Conservation (phyloP, 1,140 invertebrate species). For the Hetaerina americana region DNA sequence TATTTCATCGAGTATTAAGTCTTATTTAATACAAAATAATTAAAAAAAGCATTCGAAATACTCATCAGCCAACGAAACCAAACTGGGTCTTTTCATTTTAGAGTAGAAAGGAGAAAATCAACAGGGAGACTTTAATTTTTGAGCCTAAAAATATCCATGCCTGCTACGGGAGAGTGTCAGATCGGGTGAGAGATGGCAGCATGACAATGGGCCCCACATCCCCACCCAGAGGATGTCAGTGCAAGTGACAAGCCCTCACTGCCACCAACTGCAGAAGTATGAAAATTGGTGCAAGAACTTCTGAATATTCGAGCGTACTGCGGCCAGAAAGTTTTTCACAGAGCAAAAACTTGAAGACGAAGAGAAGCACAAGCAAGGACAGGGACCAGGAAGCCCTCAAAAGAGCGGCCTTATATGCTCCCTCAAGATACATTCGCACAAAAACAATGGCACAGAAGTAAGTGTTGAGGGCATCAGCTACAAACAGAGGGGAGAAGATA, state of each 20-base stretch:
- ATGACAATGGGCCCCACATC: neutral
- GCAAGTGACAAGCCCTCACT: constrained; percentile 78
- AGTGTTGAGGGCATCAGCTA: constrained; percentile 78
- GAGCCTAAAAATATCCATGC: too few species aligned
- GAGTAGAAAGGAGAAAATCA: too few species aligned
- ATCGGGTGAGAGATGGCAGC: neutral
- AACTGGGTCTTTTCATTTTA: too few species aligned
- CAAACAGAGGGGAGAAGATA: constrained; percentile 80
- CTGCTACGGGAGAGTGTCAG: neutral
- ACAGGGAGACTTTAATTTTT: too few species aligned
- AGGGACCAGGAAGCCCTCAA: constrained; percentile 75
- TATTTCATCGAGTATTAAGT: too few species aligned
- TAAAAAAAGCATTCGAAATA: too few species aligned
- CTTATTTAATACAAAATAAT: too few species aligned
- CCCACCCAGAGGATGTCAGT: neutral
- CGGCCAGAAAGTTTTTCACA: constrained; percentile 76
- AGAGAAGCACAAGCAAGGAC: constrained; percentile 67
- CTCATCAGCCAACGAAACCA: too few species aligned
- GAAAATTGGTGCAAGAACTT: constrained; percentile 85
- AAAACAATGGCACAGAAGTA: constrained; percentile 92
- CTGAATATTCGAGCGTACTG: constrained; percentile 70
- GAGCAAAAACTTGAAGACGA: constrained; percentile 84
- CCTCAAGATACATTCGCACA: constrained; percentile 77
- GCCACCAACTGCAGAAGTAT: constrained; percentile 79
- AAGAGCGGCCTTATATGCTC: constrained; percentile 59